Conservation (phyloP, 2,888 invertebrate genomes). For the Sinodicranocentrus sp. region DNA sequence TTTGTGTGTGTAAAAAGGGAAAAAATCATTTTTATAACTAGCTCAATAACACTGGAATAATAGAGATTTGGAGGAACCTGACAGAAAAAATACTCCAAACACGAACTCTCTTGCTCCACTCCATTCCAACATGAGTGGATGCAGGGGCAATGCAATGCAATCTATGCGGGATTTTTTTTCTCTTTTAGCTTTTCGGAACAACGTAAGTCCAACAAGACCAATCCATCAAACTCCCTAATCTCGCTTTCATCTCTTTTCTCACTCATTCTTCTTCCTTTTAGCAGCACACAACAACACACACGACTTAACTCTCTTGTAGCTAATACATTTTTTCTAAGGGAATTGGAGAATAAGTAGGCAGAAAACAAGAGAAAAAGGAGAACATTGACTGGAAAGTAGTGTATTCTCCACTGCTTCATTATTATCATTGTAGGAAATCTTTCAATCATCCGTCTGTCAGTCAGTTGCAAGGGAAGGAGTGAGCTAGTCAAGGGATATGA, state of each 20-base stretch:
- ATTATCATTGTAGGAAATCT: constrained; percentile 66
- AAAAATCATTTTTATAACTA: constrained; percentile 61
- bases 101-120: neutral
- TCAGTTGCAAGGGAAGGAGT: constrained; percentile 46
- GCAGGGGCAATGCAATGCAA: too few relatives aligned
- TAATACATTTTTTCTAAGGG: constrained; percentile 42
- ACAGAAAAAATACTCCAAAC: constrained; percentile 47
- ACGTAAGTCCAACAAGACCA: constrained; percentile 38
- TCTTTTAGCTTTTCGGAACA: constrained; percentile 12
- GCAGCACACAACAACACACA: constrained; percentile 21
- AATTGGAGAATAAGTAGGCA: constrained; percentile 14
- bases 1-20: neutral
- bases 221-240: constrained; percentile 66
- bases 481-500: constrained; percentile 36
- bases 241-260: constrained; percentile 65
- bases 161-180: too few relatives aligned
- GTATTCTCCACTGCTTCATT: constrained; percentile 31
- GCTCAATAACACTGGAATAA: constrained; percentile 65
- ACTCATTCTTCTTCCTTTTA: constrained; percentile 63
- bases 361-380: constrained; percentile 1
- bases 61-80: constrained; percentile 51
- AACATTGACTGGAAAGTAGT: neutral
- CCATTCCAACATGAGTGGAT: too few relatives aligned
- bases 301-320: neutral
- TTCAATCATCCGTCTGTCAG: constrained; percentile 68